Percentiles rank a stretch among this genome's conserved stretches.
Evolutionary conservation across 1,140 invertebrate species (phyloP).

Genomic region (Lucilia sericata): DNA sequence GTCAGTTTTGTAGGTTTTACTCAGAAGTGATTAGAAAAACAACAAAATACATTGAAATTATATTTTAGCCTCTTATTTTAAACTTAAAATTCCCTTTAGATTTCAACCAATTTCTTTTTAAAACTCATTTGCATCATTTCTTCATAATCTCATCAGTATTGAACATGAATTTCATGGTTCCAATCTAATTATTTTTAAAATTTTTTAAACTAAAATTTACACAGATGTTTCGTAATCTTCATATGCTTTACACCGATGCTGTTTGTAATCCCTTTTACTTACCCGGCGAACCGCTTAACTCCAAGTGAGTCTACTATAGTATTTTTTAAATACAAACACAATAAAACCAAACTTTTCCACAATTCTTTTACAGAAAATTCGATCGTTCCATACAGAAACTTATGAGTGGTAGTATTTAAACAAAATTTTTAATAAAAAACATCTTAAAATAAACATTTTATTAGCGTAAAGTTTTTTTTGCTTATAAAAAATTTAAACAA

Average conservation of each 20-base stretch:
- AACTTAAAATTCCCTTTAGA: too few relatives aligned
- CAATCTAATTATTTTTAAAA: not conserved
- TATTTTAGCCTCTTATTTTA: too few relatives aligned
- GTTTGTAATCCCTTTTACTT: constrained; percentile 96
- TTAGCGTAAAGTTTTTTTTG: not conserved
- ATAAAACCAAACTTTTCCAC: constrained; percentile 34
- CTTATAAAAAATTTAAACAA: not conserved
- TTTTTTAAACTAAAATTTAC: constrained; percentile 51
- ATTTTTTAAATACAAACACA: not conserved
- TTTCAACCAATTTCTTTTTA: too few relatives aligned
- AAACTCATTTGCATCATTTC: too few relatives aligned
- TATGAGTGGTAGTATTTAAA: constrained; percentile 70
- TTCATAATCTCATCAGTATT: too few relatives aligned
- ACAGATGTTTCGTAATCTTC: constrained; percentile 90
- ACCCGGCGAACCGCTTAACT: constrained; percentile 85
- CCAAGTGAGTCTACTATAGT: constrained; percentile 74
- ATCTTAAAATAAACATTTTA: not conserved
- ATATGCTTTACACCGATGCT: constrained; percentile 90
- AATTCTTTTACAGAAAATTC: constrained; percentile 72
- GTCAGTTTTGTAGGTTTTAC: too few relatives aligned
- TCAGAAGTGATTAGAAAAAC: too few relatives aligned
- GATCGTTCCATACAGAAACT: constrained; percentile 74
- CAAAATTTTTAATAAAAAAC: not conserved
- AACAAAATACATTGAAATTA: too few relatives aligned
- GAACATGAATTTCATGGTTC: too few relatives aligned